A percentile compares a stretch with the other conserved stretches of the same genome.
phyloP scores from a whole-genome alignment of 2,888 invertebrate genomes.

The Omphaloscelis lunosa region DNA sequence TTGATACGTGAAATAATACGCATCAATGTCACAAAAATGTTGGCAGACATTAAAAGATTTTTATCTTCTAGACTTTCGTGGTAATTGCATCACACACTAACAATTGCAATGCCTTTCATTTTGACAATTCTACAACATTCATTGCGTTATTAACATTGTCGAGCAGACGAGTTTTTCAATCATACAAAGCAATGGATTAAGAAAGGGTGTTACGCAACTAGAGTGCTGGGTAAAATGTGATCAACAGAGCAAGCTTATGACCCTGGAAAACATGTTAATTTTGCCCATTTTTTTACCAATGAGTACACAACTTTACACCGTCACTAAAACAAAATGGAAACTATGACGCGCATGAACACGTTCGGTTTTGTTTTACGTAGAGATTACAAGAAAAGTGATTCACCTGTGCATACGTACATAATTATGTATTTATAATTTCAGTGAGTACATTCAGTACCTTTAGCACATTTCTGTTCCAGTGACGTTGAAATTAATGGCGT shows the following conservation, averaged over 20 bases:
- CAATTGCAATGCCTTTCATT: neutral
- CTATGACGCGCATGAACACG: conserved; percentile 49
- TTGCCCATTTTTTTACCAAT: conserved; percentile 11
- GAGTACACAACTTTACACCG: conserved; percentile 33
- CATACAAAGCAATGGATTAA: neutral
- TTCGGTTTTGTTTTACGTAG: conserved; percentile 55
- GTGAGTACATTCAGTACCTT: conserved; percentile 6
- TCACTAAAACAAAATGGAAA: conserved; percentile 52
- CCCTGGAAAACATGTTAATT: neutral
- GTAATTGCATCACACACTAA: neutral
- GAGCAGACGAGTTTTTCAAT: neutral
- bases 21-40: conserved; percentile 43
- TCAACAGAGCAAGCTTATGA: neutral
- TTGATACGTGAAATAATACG: conserved; percentile 14
- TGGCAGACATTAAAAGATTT: conserved; percentile 15
- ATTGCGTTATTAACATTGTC: neutral
- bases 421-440: conserved; percentile 12
- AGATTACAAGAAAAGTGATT: conserved; percentile 51
- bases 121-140: neutral
- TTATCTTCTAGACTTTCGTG: neutral
- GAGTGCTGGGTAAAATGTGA: neutral
- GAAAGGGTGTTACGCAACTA: neutral
- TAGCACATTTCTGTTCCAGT: conserved; percentile 9
- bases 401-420: conserved; percentile 39
- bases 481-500: conserved; percentile 20